phyloP scores from a whole-genome alignment of 1,140 invertebrate genomes.

The Bombus superbus region DNA sequence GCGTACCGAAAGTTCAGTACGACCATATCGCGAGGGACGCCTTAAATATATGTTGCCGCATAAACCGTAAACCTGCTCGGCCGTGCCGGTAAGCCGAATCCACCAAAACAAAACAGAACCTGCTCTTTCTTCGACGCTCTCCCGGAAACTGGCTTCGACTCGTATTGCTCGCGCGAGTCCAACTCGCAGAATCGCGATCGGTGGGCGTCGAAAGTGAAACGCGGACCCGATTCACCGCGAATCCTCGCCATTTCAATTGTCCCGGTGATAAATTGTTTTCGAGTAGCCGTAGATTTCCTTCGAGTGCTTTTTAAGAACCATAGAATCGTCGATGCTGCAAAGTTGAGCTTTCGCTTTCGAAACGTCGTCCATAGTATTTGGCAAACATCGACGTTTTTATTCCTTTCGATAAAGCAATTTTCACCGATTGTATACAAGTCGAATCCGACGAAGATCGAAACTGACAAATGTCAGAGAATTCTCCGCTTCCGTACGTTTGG shows the following conservation, averaged over 20 bases:
- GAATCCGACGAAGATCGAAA: no score
- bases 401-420: no score
- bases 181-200: conserved; percentile 39
- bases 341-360: no score
- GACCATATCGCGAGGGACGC: conserved; percentile 59
- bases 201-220: conserved; percentile 70
- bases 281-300: background rate
- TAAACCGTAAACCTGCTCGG: conserved; percentile 70
- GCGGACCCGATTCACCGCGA: conserved; percentile 4
- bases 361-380: no score
- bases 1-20: conserved; percentile 67
- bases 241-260: conserved; percentile 13
- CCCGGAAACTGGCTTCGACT: conserved; percentile 31
- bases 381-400: no score
- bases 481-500: no score
- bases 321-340: background rate
- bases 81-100: conserved; percentile 61
- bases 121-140: conserved; percentile 55
- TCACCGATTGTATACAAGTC: no score
- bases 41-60: conserved; percentile 66
- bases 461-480: no score
- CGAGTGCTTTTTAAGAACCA: background rate
- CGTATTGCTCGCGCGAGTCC: conserved; percentile 14
- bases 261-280: background rate
- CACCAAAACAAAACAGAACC: conserved; percentile 71